Evolutionary conservation across 2,797 vertebrate species (phyloP).

Genomic region (Pangasius macronema): DNA sequence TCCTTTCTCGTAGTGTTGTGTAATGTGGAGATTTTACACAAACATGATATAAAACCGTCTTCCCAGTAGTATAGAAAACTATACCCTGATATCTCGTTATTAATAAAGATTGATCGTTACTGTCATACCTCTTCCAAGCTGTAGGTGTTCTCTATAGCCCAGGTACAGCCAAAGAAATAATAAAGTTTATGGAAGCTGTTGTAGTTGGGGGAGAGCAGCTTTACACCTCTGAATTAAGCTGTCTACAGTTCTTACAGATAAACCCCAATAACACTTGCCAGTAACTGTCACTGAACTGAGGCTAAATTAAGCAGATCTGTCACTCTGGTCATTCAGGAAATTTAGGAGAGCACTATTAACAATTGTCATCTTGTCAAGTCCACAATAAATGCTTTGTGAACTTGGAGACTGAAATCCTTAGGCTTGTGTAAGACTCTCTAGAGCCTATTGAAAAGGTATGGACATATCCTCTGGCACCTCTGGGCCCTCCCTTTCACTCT

Average conservation of each 20-base stretch:
- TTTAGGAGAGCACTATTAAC: not conserved
- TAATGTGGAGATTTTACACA: not conserved
- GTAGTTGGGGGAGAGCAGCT: not conserved
- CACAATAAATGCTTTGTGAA: not conserved
- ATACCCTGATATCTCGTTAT: not conserved
- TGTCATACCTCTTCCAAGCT: not conserved
- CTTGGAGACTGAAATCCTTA: not conserved
- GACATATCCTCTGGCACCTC: not conserved
- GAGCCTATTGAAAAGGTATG: too few species aligned
- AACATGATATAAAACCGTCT: conserved; percentile 1
- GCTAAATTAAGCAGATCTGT: not conserved
- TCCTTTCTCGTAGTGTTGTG: not conserved
- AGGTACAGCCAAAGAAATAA: not conserved
- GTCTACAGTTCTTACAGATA: not conserved
- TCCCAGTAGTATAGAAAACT: not conserved
- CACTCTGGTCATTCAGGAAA: not conserved
- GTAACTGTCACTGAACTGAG: not conserved
- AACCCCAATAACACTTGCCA: not conserved
- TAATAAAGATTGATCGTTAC: not conserved
- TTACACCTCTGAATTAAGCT: not conserved
- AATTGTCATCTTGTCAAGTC: not conserved
- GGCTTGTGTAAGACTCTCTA: not conserved
- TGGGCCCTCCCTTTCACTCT: not conserved
- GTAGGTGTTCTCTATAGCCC: not conserved
- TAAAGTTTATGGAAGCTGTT: not conserved